Conservation (phyloP, 2,113 vertebrate species). For the Mormyrus iriodes region DNA sequence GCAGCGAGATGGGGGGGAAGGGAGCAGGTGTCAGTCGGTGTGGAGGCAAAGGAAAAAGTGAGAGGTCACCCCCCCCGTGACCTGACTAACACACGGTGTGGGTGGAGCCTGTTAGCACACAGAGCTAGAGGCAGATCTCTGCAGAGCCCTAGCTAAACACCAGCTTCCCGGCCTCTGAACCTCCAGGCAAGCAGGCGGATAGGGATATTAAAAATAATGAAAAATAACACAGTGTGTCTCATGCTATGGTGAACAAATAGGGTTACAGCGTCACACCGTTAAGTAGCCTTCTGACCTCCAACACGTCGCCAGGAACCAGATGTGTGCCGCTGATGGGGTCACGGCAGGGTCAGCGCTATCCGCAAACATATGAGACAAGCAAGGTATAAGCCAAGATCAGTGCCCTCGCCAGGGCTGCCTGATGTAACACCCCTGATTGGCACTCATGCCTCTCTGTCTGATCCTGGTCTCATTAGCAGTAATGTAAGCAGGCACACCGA, state of each 20-base stretch:
- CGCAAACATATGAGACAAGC: not conserved
- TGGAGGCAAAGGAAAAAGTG: not conserved
- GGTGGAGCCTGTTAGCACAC: not conserved
- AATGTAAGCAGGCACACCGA: not conserved
- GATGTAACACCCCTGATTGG: conserved; percentile 2
- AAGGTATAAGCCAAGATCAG: not conserved
- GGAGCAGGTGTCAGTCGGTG: not conserved
- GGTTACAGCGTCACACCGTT: not conserved
- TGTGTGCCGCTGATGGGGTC: not conserved
- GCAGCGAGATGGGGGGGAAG: not conserved
- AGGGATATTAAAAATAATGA: not conserved
- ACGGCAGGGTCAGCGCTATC: conserved; percentile 17
- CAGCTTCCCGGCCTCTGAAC: not conserved
- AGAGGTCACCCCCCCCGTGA: not conserved
- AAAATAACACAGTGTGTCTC: not conserved
- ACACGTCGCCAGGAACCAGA: not conserved
- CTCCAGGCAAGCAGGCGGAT: not conserved
- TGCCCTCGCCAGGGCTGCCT: not conserved
- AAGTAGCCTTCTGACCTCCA: not conserved
- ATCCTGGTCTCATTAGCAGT: not conserved
- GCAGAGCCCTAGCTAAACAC: not conserved
- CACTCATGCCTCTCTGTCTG: conserved; percentile 13
- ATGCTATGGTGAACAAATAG: not conserved
- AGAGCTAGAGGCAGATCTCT: not conserved
- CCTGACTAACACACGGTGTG: not conserved